Percentiles rank a stretch among this genome's conserved stretches.
Evolutionary conservation across 1,140 invertebrate species (phyloP).

Genomic region (Drosophila sucinea): DNA sequence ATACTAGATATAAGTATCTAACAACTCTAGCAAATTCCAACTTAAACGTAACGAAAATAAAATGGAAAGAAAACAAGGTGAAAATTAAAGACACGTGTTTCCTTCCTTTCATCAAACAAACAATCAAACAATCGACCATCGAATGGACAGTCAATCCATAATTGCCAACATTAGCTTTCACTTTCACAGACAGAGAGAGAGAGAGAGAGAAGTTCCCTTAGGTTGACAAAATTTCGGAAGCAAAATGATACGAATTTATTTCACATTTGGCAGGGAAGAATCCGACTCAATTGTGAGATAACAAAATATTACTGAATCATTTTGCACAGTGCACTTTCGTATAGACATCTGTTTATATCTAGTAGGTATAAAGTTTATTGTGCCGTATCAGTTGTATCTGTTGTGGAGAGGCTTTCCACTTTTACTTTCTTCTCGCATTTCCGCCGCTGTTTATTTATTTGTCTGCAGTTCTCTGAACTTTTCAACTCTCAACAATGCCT

Average conservation of each 20-base stretch:
- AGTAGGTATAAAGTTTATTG: no score
- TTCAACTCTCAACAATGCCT: conserved; percentile 29
- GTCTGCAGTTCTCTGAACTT: conserved; percentile 40
- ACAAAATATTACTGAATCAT: no score
- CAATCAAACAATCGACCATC: conserved; percentile 20
- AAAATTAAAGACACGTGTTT: conserved; percentile 51
- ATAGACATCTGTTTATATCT: neutral
- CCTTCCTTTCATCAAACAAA: conserved; percentile 15
- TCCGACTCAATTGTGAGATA: no score
- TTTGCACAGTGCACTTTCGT: conserved; percentile 7
- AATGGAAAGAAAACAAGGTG: conserved; percentile 16
- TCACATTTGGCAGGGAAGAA: no score
- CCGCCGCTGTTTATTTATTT: conserved; percentile 3
- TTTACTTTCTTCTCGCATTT: conserved; percentile 14
- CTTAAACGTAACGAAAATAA: conserved; percentile 40
- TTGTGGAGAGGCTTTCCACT: neutral
- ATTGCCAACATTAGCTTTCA: conserved; percentile 25
- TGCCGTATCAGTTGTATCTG: neutral
- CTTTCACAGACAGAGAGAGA: neutral
- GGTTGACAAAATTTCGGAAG: no score
- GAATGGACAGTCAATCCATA: conserved; percentile 38
- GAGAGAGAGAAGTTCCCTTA: neutral
- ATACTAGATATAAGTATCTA: neutral
- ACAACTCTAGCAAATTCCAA: neutral
- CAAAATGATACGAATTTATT: no score